phyloP scores from a whole-genome alignment of 2,888 invertebrate species.

The Blastobasis adustella region DNA sequence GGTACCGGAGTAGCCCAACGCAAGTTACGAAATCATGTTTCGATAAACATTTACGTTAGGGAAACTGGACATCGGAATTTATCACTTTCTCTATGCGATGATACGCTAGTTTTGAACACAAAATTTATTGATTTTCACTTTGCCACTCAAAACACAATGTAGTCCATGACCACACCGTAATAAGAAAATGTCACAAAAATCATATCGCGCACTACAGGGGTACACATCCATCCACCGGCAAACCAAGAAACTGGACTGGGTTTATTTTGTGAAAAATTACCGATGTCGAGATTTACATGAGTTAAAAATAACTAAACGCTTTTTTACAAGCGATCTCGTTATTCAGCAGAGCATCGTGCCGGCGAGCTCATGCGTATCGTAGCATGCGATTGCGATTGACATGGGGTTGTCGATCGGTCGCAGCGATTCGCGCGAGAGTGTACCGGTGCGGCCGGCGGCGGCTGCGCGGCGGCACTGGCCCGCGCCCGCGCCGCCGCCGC shows the following conservation, averaged over 20 bases:
- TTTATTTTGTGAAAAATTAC: conserved; percentile 22
- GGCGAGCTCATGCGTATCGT: conserved; percentile 43
- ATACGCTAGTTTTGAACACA: conserved; percentile 21
- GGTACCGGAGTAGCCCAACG: conserved; percentile 24
- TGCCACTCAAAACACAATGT: conserved; percentile 6
- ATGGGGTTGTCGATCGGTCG: conserved; percentile 40
- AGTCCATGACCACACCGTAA: background rate
- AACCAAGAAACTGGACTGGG: background rate
- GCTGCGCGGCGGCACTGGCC: conserved; percentile 52
- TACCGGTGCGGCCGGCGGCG: conserved; percentile 53
- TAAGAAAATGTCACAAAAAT: too few relatives aligned
- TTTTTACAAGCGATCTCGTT: conserved; percentile 49
- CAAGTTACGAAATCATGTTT: conserved; percentile 37
- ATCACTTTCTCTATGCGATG: conserved; percentile 46
- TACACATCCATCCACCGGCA: background rate
- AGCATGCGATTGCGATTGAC: conserved; percentile 51
- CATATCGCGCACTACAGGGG: background rate
- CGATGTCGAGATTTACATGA: conserved; percentile 29
- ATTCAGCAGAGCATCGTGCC: conserved; percentile 46
- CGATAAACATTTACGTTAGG: conserved; percentile 38
- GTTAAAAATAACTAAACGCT: conserved; percentile 43
- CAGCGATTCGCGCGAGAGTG: conserved; percentile 30
- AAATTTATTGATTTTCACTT: conserved; percentile 14
- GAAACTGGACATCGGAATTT: conserved; percentile 38
- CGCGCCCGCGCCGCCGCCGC: conserved; percentile 19